Conservation (phyloP, 2,113 vertebrate genomes). For the Hiodon alosoides region DNA sequence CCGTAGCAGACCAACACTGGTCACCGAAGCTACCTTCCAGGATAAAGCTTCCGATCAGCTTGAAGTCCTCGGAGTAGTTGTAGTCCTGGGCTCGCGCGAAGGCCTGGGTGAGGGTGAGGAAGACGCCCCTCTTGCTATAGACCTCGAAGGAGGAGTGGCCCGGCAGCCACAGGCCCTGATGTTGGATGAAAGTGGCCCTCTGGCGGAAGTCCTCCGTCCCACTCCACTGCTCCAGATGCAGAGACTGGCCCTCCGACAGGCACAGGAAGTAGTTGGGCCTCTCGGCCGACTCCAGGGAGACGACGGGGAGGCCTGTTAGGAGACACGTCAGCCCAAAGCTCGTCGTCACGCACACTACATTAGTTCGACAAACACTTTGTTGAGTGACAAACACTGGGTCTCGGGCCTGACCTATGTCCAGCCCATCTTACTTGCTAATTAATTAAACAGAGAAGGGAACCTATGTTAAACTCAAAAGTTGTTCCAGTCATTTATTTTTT, state of each 20-base stretch:
- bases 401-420: too few relatives aligned
- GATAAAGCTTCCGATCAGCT: constrained; percentile 79
- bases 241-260: constrained; percentile 56
- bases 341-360: too few relatives aligned
- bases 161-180: constrained; percentile 82
- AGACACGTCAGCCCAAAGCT: neutral
- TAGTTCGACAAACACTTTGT: too few relatives aligned
- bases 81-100: constrained; percentile 73
- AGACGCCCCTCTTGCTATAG: constrained; percentile 79
- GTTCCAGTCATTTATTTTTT: too few relatives aligned
- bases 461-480: too few relatives aligned
- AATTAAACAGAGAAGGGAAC: too few relatives aligned
- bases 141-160: constrained; percentile 82
- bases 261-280: constrained; percentile 91
- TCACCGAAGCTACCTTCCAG: constrained; percentile 54
- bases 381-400: too few relatives aligned
- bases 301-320: constrained; percentile 68
- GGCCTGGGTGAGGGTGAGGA: constrained; percentile 72
- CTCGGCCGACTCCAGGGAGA: constrained; percentile 91
- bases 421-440: too few relatives aligned
- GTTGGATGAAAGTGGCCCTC: constrained; percentile 85
- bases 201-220: constrained; percentile 66
- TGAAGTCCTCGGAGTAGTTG: constrained; percentile 79
- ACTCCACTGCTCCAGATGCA: constrained; percentile 79
- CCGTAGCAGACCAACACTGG: too few relatives aligned